Conservation (phyloP, 2,888 invertebrate genomes). For the Gnatocerus cornutus region DNA sequence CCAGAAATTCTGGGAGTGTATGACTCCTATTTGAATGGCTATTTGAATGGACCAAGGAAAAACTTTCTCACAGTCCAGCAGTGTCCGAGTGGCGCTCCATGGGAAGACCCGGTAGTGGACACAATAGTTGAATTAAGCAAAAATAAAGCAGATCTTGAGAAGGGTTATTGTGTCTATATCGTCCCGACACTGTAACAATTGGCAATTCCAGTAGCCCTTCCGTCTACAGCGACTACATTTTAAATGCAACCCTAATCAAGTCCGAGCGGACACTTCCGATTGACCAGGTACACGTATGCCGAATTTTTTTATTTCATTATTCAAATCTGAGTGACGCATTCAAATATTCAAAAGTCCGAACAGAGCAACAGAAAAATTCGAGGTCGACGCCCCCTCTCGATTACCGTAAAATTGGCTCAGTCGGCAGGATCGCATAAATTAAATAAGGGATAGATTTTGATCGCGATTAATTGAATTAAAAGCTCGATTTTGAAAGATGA, state of each 20-base stretch:
- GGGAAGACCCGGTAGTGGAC: conserved; percentile 54
- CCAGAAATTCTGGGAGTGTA: too few species aligned
- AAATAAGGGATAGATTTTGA: too few species aligned
- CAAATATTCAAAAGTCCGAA: conserved; percentile 29
- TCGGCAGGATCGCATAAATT: neutral
- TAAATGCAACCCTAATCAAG: conserved; percentile 54
- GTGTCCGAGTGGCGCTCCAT: conserved; percentile 41
- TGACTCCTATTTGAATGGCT: too few species aligned
- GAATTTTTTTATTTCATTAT: conserved; percentile 41
- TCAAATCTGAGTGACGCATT: conserved; percentile 19
- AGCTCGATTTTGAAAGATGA: conserved; percentile 1
- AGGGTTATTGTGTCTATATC: conserved; percentile 53
- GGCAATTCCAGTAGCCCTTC: conserved; percentile 48
- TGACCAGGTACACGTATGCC: conserved; percentile 48
- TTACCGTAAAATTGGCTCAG: neutral
- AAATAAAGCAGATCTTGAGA: conserved; percentile 56
- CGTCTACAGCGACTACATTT: conserved; percentile 44
- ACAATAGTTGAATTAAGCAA: conserved; percentile 56
- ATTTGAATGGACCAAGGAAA: neutral
- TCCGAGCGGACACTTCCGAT: conserved; percentile 54
- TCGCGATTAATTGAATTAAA: neutral
- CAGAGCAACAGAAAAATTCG: neutral
- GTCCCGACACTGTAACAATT: conserved; percentile 51
- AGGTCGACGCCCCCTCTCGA: conserved; percentile 11
- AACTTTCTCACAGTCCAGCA: conserved; percentile 33